Evolutionary conservation across 2,888 invertebrate genomes (phyloP).

Genomic region (Phalangium opilio): DNA sequence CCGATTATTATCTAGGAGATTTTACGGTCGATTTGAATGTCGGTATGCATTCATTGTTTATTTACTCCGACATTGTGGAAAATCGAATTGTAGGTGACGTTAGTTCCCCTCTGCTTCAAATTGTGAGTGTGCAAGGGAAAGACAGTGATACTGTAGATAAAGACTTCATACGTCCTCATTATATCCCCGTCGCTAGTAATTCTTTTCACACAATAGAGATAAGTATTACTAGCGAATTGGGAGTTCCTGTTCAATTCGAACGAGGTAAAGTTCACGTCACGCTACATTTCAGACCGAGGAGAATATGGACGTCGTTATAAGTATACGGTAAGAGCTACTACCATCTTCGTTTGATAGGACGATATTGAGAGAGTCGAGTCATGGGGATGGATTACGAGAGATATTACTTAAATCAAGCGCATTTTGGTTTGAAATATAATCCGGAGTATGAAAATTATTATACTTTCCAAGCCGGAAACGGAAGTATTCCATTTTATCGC

Average conservation of each 20-base stretch:
- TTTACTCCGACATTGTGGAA: conserved; percentile 23
- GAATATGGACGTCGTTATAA: neutral
- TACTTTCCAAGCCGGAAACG: conserved; percentile 3
- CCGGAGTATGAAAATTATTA: conserved; percentile 6
- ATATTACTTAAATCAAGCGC: too few species aligned
- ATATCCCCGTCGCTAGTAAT: conserved; percentile 1
- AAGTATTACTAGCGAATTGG: conserved; percentile 4
- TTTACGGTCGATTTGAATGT: neutral
- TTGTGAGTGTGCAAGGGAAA: conserved; percentile 17
- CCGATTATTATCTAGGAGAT: too few species aligned
- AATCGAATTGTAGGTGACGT: conserved; percentile 21
- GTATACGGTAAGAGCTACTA: too few species aligned
- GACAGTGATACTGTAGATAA: conserved; percentile 1
- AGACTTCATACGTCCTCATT: conserved; percentile 5
- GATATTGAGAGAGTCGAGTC: too few species aligned
- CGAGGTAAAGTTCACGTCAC: conserved; percentile 5
- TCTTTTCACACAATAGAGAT: conserved; percentile 7
- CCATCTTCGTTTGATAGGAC: too few species aligned
- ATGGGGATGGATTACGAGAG: too few species aligned
- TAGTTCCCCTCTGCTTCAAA: conserved; percentile 21
- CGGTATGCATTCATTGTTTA: conserved; percentile 7
- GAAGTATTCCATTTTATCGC: conserved; percentile 4
- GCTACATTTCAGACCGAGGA: conserved; percentile 4
- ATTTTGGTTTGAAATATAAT: too few species aligned
- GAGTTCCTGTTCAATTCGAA: conserved; percentile 4